A percentile compares a stretch with the other conserved stretches of the same genome.
phyloP scores from a whole-genome alignment of 2,113 vertebrate species.

The Rhabdomys dilectus region DNA sequence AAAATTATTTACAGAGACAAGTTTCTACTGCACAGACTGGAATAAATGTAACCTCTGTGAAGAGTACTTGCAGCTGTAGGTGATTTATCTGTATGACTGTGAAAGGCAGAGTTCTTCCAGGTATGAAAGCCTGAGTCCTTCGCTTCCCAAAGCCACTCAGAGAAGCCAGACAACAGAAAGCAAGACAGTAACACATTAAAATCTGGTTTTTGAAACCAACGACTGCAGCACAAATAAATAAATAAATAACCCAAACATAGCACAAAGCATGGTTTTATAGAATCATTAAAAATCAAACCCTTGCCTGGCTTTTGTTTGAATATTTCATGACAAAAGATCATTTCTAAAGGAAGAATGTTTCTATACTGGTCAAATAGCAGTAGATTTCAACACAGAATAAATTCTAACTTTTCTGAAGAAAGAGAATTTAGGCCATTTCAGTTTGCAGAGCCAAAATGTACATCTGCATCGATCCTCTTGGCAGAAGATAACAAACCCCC shows the following conservation, averaged over 20 bases:
- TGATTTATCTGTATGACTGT: slow-evolving; percentile 82
- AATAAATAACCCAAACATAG: neutral
- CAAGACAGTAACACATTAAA: slow-evolving; percentile 38
- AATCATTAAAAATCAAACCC: slow-evolving; percentile 75
- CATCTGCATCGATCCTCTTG: slow-evolving; percentile 73
- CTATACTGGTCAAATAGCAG: slow-evolving; percentile 68
- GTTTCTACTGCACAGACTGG: slow-evolving; percentile 56
- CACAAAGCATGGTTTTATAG: slow-evolving; percentile 58
- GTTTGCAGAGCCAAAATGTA: slow-evolving; percentile 66
- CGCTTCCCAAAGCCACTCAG: slow-evolving; percentile 61
- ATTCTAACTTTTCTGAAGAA: slow-evolving; percentile 78
- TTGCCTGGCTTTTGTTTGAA: slow-evolving; percentile 65
- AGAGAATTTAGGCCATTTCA: slow-evolving; percentile 71
- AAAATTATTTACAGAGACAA: slow-evolving; percentile 86
- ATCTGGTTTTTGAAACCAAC: slow-evolving; percentile 2
- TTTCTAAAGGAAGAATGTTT: slow-evolving; percentile 59
- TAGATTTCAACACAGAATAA: slow-evolving; percentile 66
- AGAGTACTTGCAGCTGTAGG: slow-evolving; percentile 61
- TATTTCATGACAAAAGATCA: slow-evolving; percentile 74
- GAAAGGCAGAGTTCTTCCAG: slow-evolving; percentile 62
- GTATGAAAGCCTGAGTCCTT: slow-evolving; percentile 41
- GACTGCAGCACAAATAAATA: neutral
- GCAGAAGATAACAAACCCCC: slow-evolving; percentile 60
- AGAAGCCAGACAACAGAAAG: neutral
- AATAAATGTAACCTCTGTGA: slow-evolving; percentile 85